These are phyloP conservation scores for Coenonympha glycerion DNA, from an alignment of 2,888 invertebrate genomes.

Conservation along the genomic window DNA sequence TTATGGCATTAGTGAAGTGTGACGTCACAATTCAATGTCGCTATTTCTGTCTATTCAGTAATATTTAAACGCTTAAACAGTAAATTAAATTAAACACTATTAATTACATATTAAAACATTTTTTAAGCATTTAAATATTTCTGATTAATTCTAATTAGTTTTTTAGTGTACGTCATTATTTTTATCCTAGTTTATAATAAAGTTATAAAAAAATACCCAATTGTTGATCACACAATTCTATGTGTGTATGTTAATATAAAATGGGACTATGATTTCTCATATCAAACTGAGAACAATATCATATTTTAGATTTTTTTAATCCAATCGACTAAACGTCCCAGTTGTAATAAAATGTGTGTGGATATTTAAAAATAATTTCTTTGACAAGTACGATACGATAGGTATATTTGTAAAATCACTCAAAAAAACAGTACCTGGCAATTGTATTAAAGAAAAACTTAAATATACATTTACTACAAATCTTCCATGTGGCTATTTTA, in stretches of 20 bases:
- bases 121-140: too few species aligned
- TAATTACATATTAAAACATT: too few species aligned
- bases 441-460: constrained; percentile 65
- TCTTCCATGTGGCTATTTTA: constrained; percentile 60
- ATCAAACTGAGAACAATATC: constrained; percentile 40
- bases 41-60: too few species aligned
- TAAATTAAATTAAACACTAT: too few species aligned
- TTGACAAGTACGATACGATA: constrained; percentile 60
- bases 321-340: constrained; percentile 45
- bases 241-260: constrained; percentile 45
- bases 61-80: too few species aligned
- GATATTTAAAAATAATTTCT: constrained; percentile 46
- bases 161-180: too few species aligned
- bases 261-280: constrained; percentile 43
- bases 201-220: too few species aligned
- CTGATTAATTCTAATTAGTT: too few species aligned
- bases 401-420: constrained; percentile 65
- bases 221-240: constrained; percentile 49
- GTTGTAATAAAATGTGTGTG: constrained; percentile 31
- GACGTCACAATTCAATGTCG: too few species aligned
- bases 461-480: constrained; percentile 76
- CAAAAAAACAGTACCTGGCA: constrained; percentile 73
- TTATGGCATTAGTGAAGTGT: too few species aligned
- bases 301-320: constrained; percentile 45
- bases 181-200: too few species aligned